Base-by-base conservation (phyloP, 2,888 invertebrate species). In the Folsomia candida region DNA sequence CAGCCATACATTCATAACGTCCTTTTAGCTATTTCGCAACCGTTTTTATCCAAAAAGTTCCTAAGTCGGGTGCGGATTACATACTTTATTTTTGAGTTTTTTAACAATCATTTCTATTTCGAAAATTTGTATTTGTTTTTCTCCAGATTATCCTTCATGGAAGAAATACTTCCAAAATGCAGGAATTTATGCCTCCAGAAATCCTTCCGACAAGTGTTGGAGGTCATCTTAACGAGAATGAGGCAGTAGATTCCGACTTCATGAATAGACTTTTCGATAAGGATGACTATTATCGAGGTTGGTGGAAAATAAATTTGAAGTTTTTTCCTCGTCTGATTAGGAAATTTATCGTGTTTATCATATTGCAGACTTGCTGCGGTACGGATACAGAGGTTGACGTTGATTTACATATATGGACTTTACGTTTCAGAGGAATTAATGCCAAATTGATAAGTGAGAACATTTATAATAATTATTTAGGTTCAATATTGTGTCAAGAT, bases 1-100 rank as follows among this genome's bases (percentile, higher is more conserved):
- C 72, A 72, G 27, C 72, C 72, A 20, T 72, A 72, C 37, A 69
- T 72, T 1, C 69, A 72, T 37, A 69, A 69, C 54, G 62, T 72
- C 0, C 54, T 72, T 14, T 20, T 72, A 20, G 58, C 72, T 0
- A 67, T 72, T 27, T 68, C 72, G 2, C 69, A 72, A 51, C 72
- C 72, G 59, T 72, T 72, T 26, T 37, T 72, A 3, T 72, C 72
- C 9, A 61, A 67, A 27, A 72, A 72, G 47, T 29, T 72, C 24
- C 69, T 72, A 67, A 63, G 63, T 37, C 54, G 72, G n/a, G 72
- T 72, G 37, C n/a, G n/a, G n/a, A n/a, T n/a, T n/a, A 60, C 54
- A 27, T n/a, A n/a, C 24, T 24, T 6, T 11, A 11, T 6, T 6
- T 11, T 11, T 11, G 6, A 58, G 6, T 58, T 58, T 6, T 6